phyloP scores from a whole-genome alignment of 2,113 vertebrate species.

The Labrus mixtus region DNA sequence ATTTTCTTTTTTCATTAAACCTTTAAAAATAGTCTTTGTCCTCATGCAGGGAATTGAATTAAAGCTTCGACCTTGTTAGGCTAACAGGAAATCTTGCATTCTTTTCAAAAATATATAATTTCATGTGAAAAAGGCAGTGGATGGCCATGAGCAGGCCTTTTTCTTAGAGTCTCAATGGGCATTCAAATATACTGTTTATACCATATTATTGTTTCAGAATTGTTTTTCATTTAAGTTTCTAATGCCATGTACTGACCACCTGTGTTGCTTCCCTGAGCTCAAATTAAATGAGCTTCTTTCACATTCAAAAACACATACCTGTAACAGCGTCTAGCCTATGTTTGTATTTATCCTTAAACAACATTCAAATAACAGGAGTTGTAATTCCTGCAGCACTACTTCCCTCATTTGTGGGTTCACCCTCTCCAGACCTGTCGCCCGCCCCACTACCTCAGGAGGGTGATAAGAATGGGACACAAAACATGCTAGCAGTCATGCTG shows the following conservation, averaged over 20 bases:
- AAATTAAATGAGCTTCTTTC: conserved; percentile 6
- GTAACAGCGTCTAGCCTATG: background rate
- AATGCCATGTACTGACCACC: background rate
- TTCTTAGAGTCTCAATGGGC: background rate
- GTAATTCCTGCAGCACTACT: conserved; percentile 40
- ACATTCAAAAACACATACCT: conserved; percentile 9
- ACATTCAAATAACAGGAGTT: conserved; percentile 29
- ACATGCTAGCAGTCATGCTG: conserved; percentile 98
- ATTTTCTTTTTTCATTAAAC: background rate
- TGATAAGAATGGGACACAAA: conserved; percentile 93
- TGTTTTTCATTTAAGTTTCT: background rate
- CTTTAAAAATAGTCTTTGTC: conserved; percentile 7
- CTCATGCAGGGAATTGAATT: background rate
- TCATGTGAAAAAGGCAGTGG: background rate
- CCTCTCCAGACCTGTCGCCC: conserved; percentile 70
- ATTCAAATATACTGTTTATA: background rate
- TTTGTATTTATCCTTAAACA: conserved; percentile 19
- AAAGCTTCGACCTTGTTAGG: conserved; percentile 19
- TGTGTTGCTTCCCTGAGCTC: background rate
- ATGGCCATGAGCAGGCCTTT: background rate
- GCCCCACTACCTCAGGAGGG: conserved; percentile 89
- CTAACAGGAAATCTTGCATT: background rate
- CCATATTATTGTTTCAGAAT: background rate
- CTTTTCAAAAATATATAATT: background rate
- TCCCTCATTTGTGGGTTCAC: conserved; percentile 58